Evolutionary conservation across 2,888 invertebrate genomes (phyloP).

Genomic region (Thereva nobilitata): DNA sequence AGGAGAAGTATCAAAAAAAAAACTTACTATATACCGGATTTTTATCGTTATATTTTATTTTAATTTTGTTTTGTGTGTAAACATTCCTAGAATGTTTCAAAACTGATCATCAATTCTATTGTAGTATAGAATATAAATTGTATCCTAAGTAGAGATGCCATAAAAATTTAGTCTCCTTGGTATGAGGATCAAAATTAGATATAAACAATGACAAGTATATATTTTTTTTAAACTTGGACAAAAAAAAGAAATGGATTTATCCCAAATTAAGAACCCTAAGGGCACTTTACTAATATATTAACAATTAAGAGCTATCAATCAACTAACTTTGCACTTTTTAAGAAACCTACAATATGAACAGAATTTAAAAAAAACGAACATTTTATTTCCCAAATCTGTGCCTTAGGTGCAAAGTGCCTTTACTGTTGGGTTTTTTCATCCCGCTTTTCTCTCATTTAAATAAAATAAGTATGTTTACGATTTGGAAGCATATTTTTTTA

Average conservation of each 20-base stretch:
- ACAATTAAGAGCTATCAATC: no score
- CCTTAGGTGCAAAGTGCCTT: conserved; percentile 33
- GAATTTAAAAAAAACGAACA: not conserved
- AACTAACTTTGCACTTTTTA: not conserved
- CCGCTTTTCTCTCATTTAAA: not conserved
- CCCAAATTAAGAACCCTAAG: no score
- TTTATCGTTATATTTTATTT: conserved; percentile 3
- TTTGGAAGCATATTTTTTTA: no score
- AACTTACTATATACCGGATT: conserved; percentile 6
- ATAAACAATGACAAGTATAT: not conserved
- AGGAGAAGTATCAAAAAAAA: conserved; percentile 20
- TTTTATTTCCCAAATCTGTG: conserved; percentile 13
- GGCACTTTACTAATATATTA: no score
- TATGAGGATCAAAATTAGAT: conserved; percentile 12
- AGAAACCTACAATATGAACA: not conserved
- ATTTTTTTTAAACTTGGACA: not conserved
- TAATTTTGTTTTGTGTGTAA: not conserved
- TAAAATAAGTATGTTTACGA: no score
- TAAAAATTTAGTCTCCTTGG: conserved; percentile 19
- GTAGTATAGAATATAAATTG: conserved; percentile 18
- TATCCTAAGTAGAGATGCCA: conserved; percentile 19
- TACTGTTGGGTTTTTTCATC: conserved; percentile 18
- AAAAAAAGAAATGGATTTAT: not conserved
- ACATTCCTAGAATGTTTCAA: conserved; percentile 25
- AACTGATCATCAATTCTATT: conserved; percentile 3